A percentile compares a stretch with the other conserved stretches of the same genome.
These are phyloP conservation scores for Hofmannophila pseudospretella DNA, from an alignment of 2,888 invertebrate species.

Conservation along the genomic window DNA sequence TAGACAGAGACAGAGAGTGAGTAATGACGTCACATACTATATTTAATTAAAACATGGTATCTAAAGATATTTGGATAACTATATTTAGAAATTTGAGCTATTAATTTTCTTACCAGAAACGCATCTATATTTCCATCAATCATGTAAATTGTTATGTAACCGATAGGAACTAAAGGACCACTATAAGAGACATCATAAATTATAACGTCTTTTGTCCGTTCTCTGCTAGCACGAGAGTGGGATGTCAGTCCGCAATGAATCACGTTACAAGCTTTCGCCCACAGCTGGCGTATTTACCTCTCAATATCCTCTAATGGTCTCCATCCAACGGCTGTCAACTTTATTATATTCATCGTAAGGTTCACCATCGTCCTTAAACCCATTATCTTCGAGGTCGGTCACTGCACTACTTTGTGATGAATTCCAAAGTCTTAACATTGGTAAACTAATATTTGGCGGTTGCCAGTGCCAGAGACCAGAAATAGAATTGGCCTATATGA, in stretches of 20 bases:
- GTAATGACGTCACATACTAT: too few relatives aligned
- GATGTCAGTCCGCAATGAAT: constrained; percentile 57
- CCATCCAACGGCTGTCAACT: constrained; percentile 27
- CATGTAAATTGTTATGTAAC: constrained; percentile 10
- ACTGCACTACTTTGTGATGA: constrained; percentile 36
- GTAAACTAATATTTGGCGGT: too few relatives aligned
- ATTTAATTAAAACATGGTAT: too few relatives aligned
- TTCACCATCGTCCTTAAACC: constrained; percentile 19
- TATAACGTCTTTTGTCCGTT: constrained; percentile 32
- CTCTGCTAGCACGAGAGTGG: constrained; percentile 41
- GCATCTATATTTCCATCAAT: background rate
- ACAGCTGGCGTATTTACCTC: constrained; percentile 54
- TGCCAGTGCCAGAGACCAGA: too few relatives aligned
- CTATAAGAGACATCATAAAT: constrained; percentile 32
- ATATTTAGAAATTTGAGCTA: too few relatives aligned
- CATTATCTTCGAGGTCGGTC: constrained; percentile 45
- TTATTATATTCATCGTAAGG: constrained; percentile 31
- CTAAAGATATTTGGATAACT: too few relatives aligned
- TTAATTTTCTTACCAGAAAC: too few relatives aligned
- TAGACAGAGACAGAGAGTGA: too few relatives aligned
- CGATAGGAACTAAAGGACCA: constrained; percentile 22
- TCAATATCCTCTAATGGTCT: constrained; percentile 40
- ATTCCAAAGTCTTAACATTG: too few relatives aligned
- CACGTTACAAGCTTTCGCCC: constrained; percentile 58
- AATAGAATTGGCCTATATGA: too few relatives aligned